Base-by-base conservation (phyloP, 2,888 invertebrate genomes). In the Drosophila differens region DNA sequence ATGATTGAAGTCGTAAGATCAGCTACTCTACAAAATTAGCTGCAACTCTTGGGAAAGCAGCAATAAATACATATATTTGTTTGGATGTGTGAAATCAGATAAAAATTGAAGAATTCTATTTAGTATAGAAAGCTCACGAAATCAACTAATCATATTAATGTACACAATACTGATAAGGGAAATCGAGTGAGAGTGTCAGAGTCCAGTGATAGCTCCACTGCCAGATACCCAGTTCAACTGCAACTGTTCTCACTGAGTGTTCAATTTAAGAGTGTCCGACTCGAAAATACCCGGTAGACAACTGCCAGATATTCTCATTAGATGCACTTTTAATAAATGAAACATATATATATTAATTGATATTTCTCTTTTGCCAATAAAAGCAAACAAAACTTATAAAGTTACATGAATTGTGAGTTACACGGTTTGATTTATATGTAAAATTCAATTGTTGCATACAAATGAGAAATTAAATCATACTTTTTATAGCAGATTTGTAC, bases 1-100 rank as follows among this genome's bases (percentile, higher is more conserved):
- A 76, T 76, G 54, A 76, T 76, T 76, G 49, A 61, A 74, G 64
- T 58, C 61, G 22, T 44, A 35, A 63, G 55, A 77, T 70, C 74
- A 79, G 66, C 64, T 58, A 32, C 44, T 52, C 28, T 37, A 25
- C 37, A 12, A 57, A 57, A 28, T n/a, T n/a, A n/a, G 6, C 19
- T 37, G 19, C 19, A 6, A 4, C 25, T 19, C 35, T 19, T 51
- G 19, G 19, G 28, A 28, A 51, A 16, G 28, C 28, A 28, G 10
- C 22, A 16, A 7, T 25, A 25, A 16, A 25, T 25, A 47, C 7
- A 47, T 7, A 44, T 9, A n/a, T 44, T n/a, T 12, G n/a, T 44
- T 9, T 47, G 25, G 4, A 16, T 9, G 16, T 9, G 25, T 47
- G 47, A 16, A 25, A 16, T 47, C 16, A 25, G 22, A 47, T 47